Evolutionary conservation across 2,888 invertebrate genomes (phyloP).

Genomic region (Rhagonycha lutea): DNA sequence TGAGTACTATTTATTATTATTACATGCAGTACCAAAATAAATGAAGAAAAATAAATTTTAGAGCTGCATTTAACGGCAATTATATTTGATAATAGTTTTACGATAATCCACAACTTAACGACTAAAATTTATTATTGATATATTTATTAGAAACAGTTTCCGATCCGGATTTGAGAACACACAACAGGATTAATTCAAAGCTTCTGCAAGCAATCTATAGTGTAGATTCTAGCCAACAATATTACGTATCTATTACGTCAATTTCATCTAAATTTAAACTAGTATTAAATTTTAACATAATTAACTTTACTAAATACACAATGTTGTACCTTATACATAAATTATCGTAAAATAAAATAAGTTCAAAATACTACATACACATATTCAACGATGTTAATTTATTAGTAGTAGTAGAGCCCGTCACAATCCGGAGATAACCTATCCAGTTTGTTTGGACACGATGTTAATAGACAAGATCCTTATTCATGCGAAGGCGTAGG

Average conservation of each 20-base stretch:
- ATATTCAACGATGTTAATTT: too few relatives aligned
- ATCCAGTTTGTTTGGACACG: too few relatives aligned
- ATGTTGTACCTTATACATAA: background rate
- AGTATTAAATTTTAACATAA: background rate
- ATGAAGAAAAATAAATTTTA: background rate
- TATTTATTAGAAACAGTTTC: slow-evolving; percentile 23
- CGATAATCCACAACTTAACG: slow-evolving; percentile 8
- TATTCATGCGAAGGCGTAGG: too few relatives aligned
- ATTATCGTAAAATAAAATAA: background rate
- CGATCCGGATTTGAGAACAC: slow-evolving; percentile 19
- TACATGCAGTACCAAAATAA: background rate
- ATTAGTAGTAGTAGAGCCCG: too few relatives aligned
- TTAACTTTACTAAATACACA: background rate
- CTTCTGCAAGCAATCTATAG: slow-evolving; percentile 4
- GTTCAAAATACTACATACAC: background rate
- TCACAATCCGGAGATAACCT: too few relatives aligned
- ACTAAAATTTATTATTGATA: slow-evolving; percentile 24
- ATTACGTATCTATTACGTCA: background rate
- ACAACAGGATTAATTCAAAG: slow-evolving; percentile 20
- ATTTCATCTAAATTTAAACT: background rate
- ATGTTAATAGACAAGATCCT: too few relatives aligned
- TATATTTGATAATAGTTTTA: slow-evolving; percentile 14
- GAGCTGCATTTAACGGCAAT: background rate
- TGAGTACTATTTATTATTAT: background rate
- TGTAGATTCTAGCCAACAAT: background rate